These are phyloP conservation scores for Eptesicus fuscus DNA, from an alignment of 2,113 vertebrate species.

Conservation along the genomic window DNA sequence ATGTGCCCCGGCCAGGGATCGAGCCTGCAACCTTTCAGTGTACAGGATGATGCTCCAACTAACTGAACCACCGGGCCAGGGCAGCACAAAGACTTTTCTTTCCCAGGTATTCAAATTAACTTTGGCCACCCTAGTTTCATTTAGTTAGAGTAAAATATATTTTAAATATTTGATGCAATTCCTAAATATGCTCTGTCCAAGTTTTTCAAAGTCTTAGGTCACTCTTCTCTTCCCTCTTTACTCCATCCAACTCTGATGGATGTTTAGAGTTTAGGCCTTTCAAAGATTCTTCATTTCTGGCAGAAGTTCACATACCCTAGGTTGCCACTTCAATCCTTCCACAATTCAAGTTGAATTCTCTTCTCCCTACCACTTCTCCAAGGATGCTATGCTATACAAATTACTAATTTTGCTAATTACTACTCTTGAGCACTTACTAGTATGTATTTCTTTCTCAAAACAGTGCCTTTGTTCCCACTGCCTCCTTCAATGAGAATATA, in stretches of 20 bases:
- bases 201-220: not conserved
- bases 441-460: not conserved
- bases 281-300: not conserved
- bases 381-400: not conserved
- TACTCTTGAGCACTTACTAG: not conserved
- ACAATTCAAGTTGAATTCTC: not conserved
- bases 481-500: not conserved
- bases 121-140: not conserved
- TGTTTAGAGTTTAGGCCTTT: not conserved
- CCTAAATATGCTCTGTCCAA: not conserved
- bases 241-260: not conserved
- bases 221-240: not conserved
- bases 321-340: not conserved
- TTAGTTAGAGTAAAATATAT: not conserved
- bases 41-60: not conserved
- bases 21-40: too few relatives aligned
- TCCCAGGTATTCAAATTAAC: not conserved
- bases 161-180: conserved; percentile 5
- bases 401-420: not conserved
- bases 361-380: not conserved
- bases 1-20: too few relatives aligned
- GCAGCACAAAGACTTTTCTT: conserved; percentile 15
- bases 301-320: not conserved
- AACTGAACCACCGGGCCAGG: not conserved
- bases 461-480: not conserved